These are phyloP conservation scores for Microhierax caerulescens DNA, from an alignment of 2,797 vertebrate genomes.

Conservation along the genomic window DNA sequence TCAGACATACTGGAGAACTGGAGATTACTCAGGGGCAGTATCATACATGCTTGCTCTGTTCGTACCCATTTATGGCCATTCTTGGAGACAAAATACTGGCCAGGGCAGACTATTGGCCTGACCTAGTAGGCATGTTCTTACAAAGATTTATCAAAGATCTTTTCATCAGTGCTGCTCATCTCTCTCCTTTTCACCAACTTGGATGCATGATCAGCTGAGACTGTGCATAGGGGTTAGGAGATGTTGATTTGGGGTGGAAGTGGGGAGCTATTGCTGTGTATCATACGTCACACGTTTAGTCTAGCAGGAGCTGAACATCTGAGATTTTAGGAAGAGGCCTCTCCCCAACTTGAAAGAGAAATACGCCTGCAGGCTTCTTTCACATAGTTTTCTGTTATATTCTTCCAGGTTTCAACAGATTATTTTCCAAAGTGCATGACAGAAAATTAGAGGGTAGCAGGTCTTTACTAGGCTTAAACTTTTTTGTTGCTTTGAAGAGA, in stretches of 20 bases:
- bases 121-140: not conserved
- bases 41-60: not conserved
- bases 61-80: not conserved
- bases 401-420: not conserved
- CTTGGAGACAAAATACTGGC: not conserved
- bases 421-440: not conserved
- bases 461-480: not conserved
- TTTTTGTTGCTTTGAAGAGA: not conserved
- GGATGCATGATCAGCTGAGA: not conserved
- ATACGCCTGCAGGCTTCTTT: not conserved
- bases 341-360: not conserved
- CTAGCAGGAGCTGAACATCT: not conserved
- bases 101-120: not conserved
- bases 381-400: not conserved
- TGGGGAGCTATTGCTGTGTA: not conserved
- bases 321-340: not conserved
- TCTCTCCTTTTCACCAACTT: not conserved
- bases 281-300: not conserved
- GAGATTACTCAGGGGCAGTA: not conserved
- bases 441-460: not conserved
- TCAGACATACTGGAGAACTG: not conserved
- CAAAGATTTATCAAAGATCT: not conserved
- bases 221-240: not conserved
- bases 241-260: not conserved
- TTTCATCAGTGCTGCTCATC: not conserved